Conservation (phyloP, 2,113 vertebrate species). For the Onychorhynchus coronatus region DNA sequence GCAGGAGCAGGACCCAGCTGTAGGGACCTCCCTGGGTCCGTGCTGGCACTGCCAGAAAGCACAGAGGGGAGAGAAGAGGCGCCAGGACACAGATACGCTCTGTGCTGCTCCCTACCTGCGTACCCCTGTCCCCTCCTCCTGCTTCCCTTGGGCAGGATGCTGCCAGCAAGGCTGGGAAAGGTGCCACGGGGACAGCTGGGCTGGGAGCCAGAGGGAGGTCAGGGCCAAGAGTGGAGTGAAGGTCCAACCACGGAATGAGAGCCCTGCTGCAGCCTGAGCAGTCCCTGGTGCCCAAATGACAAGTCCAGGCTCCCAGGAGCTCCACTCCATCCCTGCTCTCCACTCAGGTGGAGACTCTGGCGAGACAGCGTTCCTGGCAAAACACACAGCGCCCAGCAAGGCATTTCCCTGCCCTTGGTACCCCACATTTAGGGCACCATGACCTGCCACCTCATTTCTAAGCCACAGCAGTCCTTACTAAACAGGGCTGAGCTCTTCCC, state of each 20-base stretch:
- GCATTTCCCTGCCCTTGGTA: not conserved
- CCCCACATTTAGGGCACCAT: rapidly evolving
- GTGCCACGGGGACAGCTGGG: not conserved
- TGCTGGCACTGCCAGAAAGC: not conserved
- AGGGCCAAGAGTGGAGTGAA: not conserved
- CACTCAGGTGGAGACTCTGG: not conserved
- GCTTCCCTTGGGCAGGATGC: not conserved
- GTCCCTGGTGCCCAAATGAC: not conserved
- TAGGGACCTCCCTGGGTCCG: not conserved
- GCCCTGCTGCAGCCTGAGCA: too few species aligned
- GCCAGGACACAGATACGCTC: not conserved
- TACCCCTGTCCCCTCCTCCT: not conserved
- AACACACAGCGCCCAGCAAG: rapidly evolving
- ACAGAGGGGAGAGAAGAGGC: not conserved
- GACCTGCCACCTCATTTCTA: rapidly evolving
- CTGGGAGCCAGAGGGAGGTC: not conserved
- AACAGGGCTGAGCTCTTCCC: not conserved
- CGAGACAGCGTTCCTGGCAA: not conserved
- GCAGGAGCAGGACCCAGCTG: not conserved
- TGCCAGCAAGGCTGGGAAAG: not conserved
- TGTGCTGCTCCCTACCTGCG: not conserved
- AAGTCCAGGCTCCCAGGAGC: not conserved
- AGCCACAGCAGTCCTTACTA: not conserved
- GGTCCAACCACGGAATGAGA: not conserved
- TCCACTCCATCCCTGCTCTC: rapidly evolving